Evolutionary conservation across 2,888 invertebrate genomes (phyloP).

Genomic region (Tridacna crocea): DNA sequence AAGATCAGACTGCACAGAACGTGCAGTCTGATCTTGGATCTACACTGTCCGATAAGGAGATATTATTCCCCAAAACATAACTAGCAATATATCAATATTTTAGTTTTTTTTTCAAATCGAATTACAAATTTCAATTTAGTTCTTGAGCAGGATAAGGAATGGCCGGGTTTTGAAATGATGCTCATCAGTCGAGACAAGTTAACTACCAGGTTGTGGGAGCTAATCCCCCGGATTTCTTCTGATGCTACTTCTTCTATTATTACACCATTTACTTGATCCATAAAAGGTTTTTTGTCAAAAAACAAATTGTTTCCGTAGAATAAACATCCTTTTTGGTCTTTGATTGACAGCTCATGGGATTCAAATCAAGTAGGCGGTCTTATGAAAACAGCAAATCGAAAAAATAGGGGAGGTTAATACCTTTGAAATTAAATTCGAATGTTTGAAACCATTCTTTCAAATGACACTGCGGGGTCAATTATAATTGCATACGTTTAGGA

Average conservation of each 20-base stretch:
- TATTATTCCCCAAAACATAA: too few species aligned
- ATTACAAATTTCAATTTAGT: too few species aligned
- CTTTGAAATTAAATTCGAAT: conserved; percentile 19
- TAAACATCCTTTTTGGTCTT: conserved; percentile 19
- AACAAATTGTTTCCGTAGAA: conserved; percentile 21
- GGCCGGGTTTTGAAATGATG: background rate
- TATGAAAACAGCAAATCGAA: conserved; percentile 10
- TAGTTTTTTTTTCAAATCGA: too few species aligned
- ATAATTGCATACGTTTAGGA: conserved; percentile 2
- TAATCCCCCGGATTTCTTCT: conserved; percentile 14
- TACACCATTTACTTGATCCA: conserved; percentile 12
- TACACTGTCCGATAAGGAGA: too few species aligned
- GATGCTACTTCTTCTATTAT: conserved; percentile 1
- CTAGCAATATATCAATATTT: too few species aligned
- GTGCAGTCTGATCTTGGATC: too few species aligned
- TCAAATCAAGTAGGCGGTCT: conserved; percentile 22
- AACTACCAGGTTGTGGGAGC: conserved; percentile 6
- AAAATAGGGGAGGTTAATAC: background rate
- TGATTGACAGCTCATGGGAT: conserved; percentile 20
- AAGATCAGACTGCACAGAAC: too few species aligned
- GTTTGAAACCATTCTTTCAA: conserved; percentile 1
- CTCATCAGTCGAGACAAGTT: conserved; percentile 17
- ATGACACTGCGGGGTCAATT: conserved; percentile 1
- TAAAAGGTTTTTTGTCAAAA: conserved; percentile 21
- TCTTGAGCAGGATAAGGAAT: too few species aligned